Conservation (phyloP, 2,888 invertebrate genomes). For the Hydrotaea diabolus region DNA sequence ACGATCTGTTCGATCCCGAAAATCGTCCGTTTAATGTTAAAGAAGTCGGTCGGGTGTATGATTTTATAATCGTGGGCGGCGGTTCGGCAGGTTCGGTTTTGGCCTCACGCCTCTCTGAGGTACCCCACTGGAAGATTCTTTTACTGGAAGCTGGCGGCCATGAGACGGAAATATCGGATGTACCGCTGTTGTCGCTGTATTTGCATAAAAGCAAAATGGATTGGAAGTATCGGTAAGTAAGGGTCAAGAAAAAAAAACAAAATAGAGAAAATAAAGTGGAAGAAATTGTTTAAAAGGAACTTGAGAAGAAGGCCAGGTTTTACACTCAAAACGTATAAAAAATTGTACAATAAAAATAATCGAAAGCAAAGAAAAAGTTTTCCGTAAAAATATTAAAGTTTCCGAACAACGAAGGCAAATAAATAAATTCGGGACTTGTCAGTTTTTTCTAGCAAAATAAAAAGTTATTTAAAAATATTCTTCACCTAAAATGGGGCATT, state of each 20-base stretch:
- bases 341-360: too few relatives aligned
- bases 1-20: conserved; percentile 92
- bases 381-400: too few relatives aligned
- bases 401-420: too few relatives aligned
- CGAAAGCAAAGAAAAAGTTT: too few relatives aligned
- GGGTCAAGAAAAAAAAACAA: neutral
- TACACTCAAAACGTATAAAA: too few relatives aligned
- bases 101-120: conserved; percentile 90
- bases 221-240: conserved; percentile 91
- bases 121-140: conserved; percentile 89
- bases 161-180: conserved; percentile 93
- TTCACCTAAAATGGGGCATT: too few relatives aligned
- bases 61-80: conserved; percentile 91
- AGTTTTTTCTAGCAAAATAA: too few relatives aligned
- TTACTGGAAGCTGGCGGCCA: conserved; percentile 93
- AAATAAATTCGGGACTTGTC: too few relatives aligned
- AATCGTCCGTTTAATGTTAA: conserved; percentile 88
- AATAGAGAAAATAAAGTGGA: too few relatives aligned
- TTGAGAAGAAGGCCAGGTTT: too few relatives aligned
- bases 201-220: conserved; percentile 94
- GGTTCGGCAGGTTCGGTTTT: conserved; percentile 93
- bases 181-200: conserved; percentile 92
- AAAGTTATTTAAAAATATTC: too few relatives aligned
- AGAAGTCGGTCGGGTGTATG: conserved; percentile 86
- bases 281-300: too few relatives aligned